A percentile compares a stretch with the other conserved stretches of the same genome.
Conservation (phyloP, 64 coral and sea anemone species). For the Orbicella faveolata region DNA sequence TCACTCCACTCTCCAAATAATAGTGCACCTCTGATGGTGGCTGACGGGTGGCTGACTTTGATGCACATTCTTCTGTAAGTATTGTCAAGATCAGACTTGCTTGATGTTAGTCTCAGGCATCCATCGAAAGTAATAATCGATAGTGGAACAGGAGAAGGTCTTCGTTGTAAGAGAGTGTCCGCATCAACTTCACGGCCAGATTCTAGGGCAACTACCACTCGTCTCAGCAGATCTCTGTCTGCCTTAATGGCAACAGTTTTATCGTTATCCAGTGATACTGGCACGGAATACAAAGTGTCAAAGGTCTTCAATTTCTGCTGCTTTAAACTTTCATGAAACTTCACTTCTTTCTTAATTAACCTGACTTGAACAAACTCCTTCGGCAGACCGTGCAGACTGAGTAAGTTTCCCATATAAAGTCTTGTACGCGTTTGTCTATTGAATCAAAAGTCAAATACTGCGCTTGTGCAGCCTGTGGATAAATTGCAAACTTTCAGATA, state of each 20-base stretch:
- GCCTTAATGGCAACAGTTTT: slow-evolving; percentile 58
- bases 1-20: slow-evolving; percentile 56
- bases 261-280: slow-evolving; percentile 42
- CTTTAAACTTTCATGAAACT: slow-evolving; percentile 64
- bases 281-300: slow-evolving; percentile 48
- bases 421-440: too few relatives aligned
- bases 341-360: slow-evolving; percentile 45
- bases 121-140: slow-evolving; percentile 56
- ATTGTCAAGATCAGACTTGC: slow-evolving; percentile 46
- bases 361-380: slow-evolving; percentile 51
- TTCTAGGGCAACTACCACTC: slow-evolving; percentile 65
- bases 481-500: too few relatives aligned
- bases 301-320: slow-evolving; percentile 71
- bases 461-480: too few relatives aligned
- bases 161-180: slow-evolving; percentile 5
- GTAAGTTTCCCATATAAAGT: too few relatives aligned
- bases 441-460: too few relatives aligned
- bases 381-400: too few relatives aligned
- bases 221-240: slow-evolving; percentile 62
- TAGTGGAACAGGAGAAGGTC: slow-evolving; percentile 38
- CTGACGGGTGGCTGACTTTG: slow-evolving; percentile 27
- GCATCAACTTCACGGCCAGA: slow-evolving; percentile 58
- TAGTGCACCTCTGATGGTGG: slow-evolving; percentile 34
- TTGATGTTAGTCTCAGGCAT: slow-evolving; percentile 3
- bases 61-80: slow-evolving; percentile 35